A percentile compares a stretch with the other conserved stretches of the same genome.
These are phyloP conservation scores for Gasterosteus aculeatus DNA, from an alignment of 2,113 vertebrate species.

Conservation along the genomic window DNA sequence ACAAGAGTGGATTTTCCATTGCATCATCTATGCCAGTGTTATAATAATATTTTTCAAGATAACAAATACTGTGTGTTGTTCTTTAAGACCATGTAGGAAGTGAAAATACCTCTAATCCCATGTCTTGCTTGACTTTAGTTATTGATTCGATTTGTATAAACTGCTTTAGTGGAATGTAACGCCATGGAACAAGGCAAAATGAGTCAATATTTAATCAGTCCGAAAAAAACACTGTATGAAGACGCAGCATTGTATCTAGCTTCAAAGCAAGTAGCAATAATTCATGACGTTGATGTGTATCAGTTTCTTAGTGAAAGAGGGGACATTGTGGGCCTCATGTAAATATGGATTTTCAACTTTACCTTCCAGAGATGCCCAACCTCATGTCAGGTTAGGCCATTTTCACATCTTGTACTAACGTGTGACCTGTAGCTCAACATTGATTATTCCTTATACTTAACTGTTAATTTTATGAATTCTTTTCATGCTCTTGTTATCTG, in stretches of 20 bases:
- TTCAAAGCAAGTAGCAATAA: constrained; percentile 50
- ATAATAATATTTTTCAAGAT: background rate
- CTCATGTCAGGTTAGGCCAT: background rate
- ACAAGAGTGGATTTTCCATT: background rate
- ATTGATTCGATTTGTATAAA: constrained; percentile 27
- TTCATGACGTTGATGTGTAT: constrained; percentile 42
- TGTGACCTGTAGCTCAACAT: background rate
- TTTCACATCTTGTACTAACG: background rate
- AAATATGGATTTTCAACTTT: background rate
- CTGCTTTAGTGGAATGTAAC: constrained; percentile 4
- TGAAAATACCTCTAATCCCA: background rate
- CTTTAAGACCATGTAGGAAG: background rate
- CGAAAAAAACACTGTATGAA: constrained; percentile 55
- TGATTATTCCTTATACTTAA: background rate
- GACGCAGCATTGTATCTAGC: constrained; percentile 48
- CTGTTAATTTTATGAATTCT: background rate
- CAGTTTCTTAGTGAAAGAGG: constrained; percentile 12
- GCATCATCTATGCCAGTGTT: background rate
- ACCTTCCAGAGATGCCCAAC: background rate
- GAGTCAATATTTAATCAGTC: constrained; percentile 78
- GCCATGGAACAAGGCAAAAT: constrained; percentile 27
- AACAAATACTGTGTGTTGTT: background rate
- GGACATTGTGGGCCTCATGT: background rate
- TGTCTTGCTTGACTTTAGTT: background rate
- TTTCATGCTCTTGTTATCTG: background rate